phyloP scores from a whole-genome alignment of 1,140 invertebrate species.

The Cydia strobilella region DNA sequence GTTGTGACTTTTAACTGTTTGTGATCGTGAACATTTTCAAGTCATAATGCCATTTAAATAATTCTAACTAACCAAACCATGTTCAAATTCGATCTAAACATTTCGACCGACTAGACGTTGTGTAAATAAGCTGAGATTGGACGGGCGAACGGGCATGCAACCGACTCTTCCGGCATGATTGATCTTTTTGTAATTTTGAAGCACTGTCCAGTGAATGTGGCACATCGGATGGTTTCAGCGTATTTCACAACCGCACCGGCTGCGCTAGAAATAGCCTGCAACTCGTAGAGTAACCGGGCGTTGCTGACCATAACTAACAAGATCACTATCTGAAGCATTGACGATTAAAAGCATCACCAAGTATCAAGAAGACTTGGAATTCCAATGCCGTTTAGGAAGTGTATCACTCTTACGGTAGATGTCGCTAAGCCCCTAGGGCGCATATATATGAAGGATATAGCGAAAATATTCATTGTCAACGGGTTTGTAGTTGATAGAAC shows the following conservation, averaged over 20 bases:
- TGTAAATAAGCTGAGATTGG: conserved; percentile 76
- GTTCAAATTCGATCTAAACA: conserved; percentile 21
- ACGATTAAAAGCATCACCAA: not conserved
- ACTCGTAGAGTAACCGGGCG: conserved; percentile 41
- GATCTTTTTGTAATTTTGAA: conserved; percentile 43
- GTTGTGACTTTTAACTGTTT: conserved; percentile 40
- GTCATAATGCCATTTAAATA: conserved; percentile 41
- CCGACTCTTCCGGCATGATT: conserved; percentile 54
- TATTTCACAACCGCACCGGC: conserved; percentile 70
- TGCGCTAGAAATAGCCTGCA: conserved; percentile 61
- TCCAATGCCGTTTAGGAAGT: not conserved
- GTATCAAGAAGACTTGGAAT: no score
- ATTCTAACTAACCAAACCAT: conserved; percentile 22
- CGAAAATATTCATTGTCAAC: no score
- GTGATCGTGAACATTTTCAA: conserved; percentile 32
- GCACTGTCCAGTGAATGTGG: conserved; percentile 48
- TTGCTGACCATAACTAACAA: not conserved
- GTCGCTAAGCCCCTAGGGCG: no score
- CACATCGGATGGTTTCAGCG: conserved; percentile 67
- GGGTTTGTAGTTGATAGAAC: no score
- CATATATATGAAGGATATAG: no score
- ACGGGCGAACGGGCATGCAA: conserved; percentile 75
- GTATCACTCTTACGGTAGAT: not conserved
- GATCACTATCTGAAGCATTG: not conserved
- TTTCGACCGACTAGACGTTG: conserved; percentile 46